These are phyloP conservation scores for Luscinia megarhynchos DNA, from an alignment of 2,797 vertebrate genomes.

Conservation along the genomic window DNA sequence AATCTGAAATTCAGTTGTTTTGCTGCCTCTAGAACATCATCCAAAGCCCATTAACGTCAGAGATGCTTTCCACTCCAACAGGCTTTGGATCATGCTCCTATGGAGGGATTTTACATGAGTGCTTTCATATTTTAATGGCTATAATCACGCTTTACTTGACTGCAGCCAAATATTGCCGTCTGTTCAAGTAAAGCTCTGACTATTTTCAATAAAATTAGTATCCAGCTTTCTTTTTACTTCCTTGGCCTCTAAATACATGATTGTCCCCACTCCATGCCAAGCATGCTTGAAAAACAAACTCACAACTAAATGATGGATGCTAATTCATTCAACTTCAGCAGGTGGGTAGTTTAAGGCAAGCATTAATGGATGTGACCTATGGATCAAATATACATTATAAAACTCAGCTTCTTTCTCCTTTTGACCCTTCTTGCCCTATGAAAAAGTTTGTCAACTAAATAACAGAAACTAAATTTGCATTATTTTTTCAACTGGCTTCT, in stretches of 20 bases:
- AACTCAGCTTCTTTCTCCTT: neutral
- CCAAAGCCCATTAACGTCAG: slow-evolving; percentile 43
- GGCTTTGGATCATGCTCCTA: slow-evolving; percentile 11
- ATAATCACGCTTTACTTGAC: slow-evolving; percentile 24
- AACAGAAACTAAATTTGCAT: neutral
- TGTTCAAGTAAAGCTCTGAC: slow-evolving; percentile 15
- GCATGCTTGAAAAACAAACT: neutral
- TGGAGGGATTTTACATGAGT: slow-evolving; percentile 26
- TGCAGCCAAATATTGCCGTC: slow-evolving; percentile 15
- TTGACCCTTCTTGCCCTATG: neutral
- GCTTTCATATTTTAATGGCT: slow-evolving; percentile 54
- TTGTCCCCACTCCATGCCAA: neutral
- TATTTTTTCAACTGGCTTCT: neutral
- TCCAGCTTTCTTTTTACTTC: neutral
- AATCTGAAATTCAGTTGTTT: slow-evolving; percentile 30
- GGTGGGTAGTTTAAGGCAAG: neutral
- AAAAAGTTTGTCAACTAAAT: neutral
- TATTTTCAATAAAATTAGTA: slow-evolving; percentile 21
- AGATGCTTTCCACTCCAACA: slow-evolving; percentile 21
- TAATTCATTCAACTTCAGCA: neutral
- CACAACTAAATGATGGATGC: neutral
- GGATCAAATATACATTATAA: neutral
- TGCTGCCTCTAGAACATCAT: neutral
- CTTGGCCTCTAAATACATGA: neutral
- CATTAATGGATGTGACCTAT: neutral